Base-by-base conservation (phyloP, 2,797 vertebrate genomes). In the Lagocephalus sceleratus region DNA sequence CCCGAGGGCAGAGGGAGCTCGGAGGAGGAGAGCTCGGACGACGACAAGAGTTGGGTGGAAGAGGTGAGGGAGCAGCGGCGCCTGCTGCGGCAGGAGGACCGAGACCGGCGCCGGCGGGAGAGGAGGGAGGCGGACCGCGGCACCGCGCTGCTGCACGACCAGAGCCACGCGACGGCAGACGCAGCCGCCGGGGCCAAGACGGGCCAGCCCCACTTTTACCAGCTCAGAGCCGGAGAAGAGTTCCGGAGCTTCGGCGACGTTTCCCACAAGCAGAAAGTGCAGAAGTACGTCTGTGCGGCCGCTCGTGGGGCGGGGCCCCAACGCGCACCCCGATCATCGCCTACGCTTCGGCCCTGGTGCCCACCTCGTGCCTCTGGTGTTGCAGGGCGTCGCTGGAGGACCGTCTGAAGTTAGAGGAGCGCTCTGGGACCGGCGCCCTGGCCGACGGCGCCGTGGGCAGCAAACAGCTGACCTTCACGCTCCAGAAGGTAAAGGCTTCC, bases 1-100 rank as follows among this genome's bases (percentile, higher is more conserved):
- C 89, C 80, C 3, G 97, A 99, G 88, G 97, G 97, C 45, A 93
- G 76, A 60, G 90, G 89, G 53, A 98, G 95, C 82, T 96, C 96
- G 20, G 95, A 95, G 50, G 95, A 95, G 50, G 96, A 97, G 76
- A 98, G 95, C 87, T 98, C 97, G 0, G 97, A 96, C 6, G 96
- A 99, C 56, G 96, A 99, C 82, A 98, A 96, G 83, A 92, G 82
- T 83, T 99, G 97, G 97, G 95, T 98, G 75, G 92, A 95, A 75
- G 97, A 99, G 91, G 92, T 99, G 85, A 90, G 96, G 87, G 94
- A 94, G 87, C 96, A 99, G 90, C 92, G 93, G 62, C 87, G 93
- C 68, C 87, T 94, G 52, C 63, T 99, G 48, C 64, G 88, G 66
- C 87, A 90, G 78, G 95, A 98, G 86, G 91, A 89, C 81, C 88